phyloP scores from a whole-genome alignment of 2,113 vertebrate genomes.

The Anas platyrhynchos region DNA sequence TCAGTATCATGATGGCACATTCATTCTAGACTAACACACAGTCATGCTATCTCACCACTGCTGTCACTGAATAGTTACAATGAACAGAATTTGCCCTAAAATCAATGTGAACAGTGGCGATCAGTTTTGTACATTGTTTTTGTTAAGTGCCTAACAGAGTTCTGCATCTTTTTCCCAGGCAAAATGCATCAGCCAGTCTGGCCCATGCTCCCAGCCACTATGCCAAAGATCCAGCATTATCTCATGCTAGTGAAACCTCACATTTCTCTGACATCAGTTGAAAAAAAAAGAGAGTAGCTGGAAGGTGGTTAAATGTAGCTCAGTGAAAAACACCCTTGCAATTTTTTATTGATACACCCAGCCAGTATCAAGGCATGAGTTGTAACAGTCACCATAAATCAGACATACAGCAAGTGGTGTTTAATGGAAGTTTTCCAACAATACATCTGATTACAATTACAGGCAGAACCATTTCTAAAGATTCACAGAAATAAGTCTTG shows the following conservation, averaged over 20 bases:
- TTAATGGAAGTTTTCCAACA: conserved; percentile 20
- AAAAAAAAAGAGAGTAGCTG: not conserved
- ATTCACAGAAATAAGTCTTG: not conserved
- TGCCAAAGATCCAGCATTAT: not conserved
- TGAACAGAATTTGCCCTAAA: not conserved
- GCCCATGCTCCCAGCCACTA: not conserved
- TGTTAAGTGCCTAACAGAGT: not conserved
- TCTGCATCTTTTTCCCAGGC: not conserved
- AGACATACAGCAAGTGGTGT: not conserved
- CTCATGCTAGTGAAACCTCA: not conserved
- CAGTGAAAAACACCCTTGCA: not conserved
- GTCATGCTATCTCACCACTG: not conserved
- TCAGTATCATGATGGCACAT: not conserved
- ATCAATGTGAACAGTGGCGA: not conserved
- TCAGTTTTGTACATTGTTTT: not conserved
- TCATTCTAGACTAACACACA: not conserved
- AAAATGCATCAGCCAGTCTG: not conserved
- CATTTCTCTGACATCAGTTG: not conserved
- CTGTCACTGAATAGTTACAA: not conserved
- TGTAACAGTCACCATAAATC: not conserved
- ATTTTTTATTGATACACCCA: not conserved
- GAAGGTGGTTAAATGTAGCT: conserved; percentile 30
- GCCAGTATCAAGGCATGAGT: not conserved
- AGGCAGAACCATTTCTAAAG: conserved; percentile 1
- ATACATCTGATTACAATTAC: conserved; percentile 18